phyloP scores from a whole-genome alignment of 2,797 vertebrate species.

The Denticeps clupeoides region DNA sequence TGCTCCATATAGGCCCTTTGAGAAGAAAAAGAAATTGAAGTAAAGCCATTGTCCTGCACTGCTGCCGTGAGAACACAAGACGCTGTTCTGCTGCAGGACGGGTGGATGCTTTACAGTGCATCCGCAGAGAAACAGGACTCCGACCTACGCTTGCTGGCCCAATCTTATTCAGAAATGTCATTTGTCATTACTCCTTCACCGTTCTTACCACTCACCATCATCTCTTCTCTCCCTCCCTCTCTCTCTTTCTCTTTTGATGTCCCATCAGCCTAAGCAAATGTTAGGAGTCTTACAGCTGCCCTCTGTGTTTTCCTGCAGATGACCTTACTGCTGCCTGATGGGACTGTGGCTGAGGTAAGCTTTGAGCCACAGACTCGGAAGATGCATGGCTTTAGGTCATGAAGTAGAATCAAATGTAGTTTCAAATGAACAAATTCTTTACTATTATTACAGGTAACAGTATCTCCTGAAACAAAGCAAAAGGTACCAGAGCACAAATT shows the following conservation, averaged over 20 bases:
- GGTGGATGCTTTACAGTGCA: too few relatives aligned
- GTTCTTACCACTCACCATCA: background rate
- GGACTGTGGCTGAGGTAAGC: slow-evolving; percentile 43
- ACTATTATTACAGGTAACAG: slow-evolving; percentile 39
- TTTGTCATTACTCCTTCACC: slow-evolving; percentile 5
- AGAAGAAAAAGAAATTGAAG: too few relatives aligned
- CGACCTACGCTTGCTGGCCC: too few relatives aligned
- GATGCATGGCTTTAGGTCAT: background rate
- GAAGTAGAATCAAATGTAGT: background rate
- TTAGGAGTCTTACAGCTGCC: background rate
- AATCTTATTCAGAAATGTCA: too few relatives aligned
- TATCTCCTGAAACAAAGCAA: slow-evolving; percentile 5
- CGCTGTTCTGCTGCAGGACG: too few relatives aligned
- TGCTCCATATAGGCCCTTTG: too few relatives aligned
- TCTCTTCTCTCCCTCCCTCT: background rate
- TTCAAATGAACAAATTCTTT: slow-evolving; percentile 7
- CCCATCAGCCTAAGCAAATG: slow-evolving; percentile 14
- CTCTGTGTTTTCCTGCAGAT: slow-evolving; percentile 29
- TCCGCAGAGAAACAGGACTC: too few relatives aligned
- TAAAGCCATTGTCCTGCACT: background rate
- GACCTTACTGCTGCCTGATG: slow-evolving; percentile 45
- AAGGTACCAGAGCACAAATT: background rate
- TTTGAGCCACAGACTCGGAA: background rate
- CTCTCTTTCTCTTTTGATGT: background rate
- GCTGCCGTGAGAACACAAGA: too few relatives aligned